These are phyloP conservation scores for Siphonodentalium dalli DNA, from an alignment of 2,888 invertebrate genomes.

Conservation along the genomic window DNA sequence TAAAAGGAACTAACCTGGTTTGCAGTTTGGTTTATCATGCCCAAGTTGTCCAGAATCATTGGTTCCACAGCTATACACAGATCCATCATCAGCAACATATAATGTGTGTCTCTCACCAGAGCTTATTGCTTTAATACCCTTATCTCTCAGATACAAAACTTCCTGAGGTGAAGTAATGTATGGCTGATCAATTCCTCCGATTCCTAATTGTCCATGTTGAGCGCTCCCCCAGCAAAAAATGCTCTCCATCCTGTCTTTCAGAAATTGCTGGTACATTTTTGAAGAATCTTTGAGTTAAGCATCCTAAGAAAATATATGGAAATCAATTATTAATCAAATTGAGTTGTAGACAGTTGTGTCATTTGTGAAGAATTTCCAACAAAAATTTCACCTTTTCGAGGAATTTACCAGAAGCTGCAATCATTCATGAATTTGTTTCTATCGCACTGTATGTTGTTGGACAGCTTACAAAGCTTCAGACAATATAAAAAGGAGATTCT, in stretches of 20 bases:
- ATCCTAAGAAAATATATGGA: too few relatives aligned
- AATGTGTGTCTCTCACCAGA: constrained; percentile 86
- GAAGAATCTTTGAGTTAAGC: too few relatives aligned
- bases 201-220: constrained; percentile 78
- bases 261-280: too few relatives aligned
- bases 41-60: constrained; percentile 94
- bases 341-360: too few relatives aligned
- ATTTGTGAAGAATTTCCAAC: too few relatives aligned
- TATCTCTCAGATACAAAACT: constrained; percentile 49
- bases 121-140: constrained; percentile 66
- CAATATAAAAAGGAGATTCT: too few relatives aligned
- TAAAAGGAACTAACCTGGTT: constrained; percentile 62
- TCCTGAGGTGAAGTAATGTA: constrained; percentile 69
- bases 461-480: too few relatives aligned
- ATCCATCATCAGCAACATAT: constrained; percentile 78
- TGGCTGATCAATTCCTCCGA: constrained; percentile 80
- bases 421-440: too few relatives aligned
- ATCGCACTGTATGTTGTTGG: too few relatives aligned
- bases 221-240: constrained; percentile 77
- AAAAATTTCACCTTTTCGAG: too few relatives aligned
- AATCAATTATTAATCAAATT: too few relatives aligned
- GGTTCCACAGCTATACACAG: constrained; percentile 88
- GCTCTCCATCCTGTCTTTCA: constrained; percentile 31
- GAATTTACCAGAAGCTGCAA: too few relatives aligned
- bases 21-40: constrained; percentile 66